Evolutionary conservation across 2,797 vertebrate genomes (phyloP).

Genomic region (Lacerta viridis): DNA sequence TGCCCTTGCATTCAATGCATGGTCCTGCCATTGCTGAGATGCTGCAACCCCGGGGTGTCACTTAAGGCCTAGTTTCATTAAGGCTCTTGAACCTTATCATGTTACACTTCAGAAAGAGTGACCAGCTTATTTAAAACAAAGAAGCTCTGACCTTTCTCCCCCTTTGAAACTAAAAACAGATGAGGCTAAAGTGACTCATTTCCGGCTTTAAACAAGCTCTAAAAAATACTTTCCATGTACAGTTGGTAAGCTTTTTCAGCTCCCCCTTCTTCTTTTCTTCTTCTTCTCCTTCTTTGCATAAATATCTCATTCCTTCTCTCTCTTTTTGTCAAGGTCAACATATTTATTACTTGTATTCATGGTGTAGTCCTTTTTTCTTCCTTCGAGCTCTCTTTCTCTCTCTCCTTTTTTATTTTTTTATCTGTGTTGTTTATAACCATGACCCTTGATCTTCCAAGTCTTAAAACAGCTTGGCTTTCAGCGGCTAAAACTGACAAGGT

Average conservation of each 20-base stretch:
- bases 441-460: conserved; percentile 91
- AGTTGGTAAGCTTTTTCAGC: conserved; percentile 66
- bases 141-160: conserved; percentile 88
- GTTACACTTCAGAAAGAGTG: conserved; percentile 85
- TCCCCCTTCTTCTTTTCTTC: conserved; percentile 50
- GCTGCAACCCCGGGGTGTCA: conserved; percentile 67
- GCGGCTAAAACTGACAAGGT: conserved; percentile 92
- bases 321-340: conserved; percentile 66
- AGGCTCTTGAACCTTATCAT: conserved; percentile 82
- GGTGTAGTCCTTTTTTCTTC: conserved; percentile 63
- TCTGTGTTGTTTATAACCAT: conserved; percentile 89
- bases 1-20: conserved; percentile 70
- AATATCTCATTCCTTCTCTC: conserved; percentile 70
- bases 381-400: conserved; percentile 76
- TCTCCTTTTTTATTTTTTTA: conserved; percentile 82
- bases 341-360: conserved; percentile 76
- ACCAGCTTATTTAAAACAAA: conserved; percentile 87
- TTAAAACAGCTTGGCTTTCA: conserved; percentile 93
- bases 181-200: conserved; percentile 90
- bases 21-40: conserved; percentile 59
- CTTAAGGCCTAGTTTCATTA: conserved; percentile 81
- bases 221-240: conserved; percentile 79
- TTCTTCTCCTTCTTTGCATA: conserved; percentile 69
- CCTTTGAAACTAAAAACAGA: conserved; percentile 90
- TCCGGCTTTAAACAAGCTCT: conserved; percentile 88